Evolutionary conservation across 2,888 invertebrate species (phyloP).

Genomic region (Prionchulus punctatus): DNA sequence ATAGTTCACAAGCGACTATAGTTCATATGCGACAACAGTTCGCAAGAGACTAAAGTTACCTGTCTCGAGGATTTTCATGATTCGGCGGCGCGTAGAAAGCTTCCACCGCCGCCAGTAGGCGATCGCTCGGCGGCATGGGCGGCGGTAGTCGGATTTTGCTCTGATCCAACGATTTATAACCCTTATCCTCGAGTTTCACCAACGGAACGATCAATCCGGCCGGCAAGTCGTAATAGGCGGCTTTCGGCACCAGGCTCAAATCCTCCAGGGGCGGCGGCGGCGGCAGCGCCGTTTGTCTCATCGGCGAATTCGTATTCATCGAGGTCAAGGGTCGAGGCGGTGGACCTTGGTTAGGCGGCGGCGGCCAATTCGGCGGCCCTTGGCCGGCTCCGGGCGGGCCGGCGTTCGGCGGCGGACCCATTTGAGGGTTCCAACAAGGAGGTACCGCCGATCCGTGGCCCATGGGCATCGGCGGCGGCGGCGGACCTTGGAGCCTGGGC

Average conservation of each 20-base stretch:
- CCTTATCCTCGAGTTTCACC: slow-evolving; percentile 75
- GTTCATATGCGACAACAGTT: no score
- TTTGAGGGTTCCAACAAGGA: no score
- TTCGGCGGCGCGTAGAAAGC: slow-evolving; percentile 87
- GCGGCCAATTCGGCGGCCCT: background rate
- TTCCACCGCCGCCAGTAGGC: slow-evolving; percentile 77
- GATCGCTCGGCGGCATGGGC: slow-evolving; percentile 81
- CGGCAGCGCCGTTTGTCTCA: slow-evolving; percentile 22
- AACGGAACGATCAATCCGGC: slow-evolving; percentile 96
- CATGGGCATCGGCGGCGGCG: no score
- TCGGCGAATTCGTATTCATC: background rate
- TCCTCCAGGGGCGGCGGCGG: slow-evolving; percentile 39
- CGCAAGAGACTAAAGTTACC: slow-evolving; percentile 22
- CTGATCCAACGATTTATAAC: slow-evolving; percentile 75
- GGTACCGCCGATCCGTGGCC: no score
- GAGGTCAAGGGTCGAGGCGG: background rate
- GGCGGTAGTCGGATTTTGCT: slow-evolving; percentile 76
- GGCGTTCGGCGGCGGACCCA: background rate
- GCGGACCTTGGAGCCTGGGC: slow-evolving; percentile 2
- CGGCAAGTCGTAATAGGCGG: slow-evolving; percentile 89
- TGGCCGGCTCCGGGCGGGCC: background rate
- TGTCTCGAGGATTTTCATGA: slow-evolving; percentile 79
- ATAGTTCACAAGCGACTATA: no score
- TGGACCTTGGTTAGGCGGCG: background rate
- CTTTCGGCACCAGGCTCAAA: slow-evolving; percentile 51